Percentiles rank a stretch among this genome's conserved stretches.
Conservation (phyloP, 2,113 vertebrate species). For the Osmerus eperlanus region DNA sequence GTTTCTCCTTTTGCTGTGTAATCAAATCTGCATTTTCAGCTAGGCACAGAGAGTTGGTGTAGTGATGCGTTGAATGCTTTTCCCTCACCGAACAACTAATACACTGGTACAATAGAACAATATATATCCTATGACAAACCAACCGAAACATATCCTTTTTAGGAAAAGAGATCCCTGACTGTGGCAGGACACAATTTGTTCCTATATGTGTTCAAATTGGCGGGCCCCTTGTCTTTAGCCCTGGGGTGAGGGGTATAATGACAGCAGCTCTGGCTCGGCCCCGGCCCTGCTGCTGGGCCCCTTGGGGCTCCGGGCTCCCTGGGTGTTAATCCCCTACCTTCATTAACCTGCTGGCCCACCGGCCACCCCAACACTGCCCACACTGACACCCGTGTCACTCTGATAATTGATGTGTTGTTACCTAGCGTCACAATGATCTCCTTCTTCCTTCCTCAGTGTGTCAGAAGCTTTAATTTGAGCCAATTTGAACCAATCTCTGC, state of each 20-base stretch:
- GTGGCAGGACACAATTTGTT: conserved; percentile 43
- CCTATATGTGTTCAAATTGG: conserved; percentile 24
- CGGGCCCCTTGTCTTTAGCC: conserved; percentile 7
- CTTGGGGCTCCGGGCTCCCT: conserved; percentile 36
- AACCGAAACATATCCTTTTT: conserved; percentile 4
- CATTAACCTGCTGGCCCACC: conserved; percentile 69
- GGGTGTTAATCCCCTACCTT: conserved; percentile 71
- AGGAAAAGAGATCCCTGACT: conserved; percentile 6
- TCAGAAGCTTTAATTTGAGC: conserved; percentile 71
- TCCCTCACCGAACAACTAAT: too few species aligned
- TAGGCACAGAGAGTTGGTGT: background rate
- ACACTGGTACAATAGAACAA: background rate
- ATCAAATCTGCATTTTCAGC: conserved; percentile 18
- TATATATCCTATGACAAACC: background rate
- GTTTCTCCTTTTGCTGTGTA: conserved; percentile 37
- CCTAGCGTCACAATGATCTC: conserved; percentile 66
- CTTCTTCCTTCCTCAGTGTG: conserved; percentile 54
- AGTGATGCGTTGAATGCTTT: conserved; percentile 1
- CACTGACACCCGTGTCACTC: conserved; percentile 41
- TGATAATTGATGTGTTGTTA: conserved; percentile 67
- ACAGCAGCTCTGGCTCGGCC: conserved; percentile 39
- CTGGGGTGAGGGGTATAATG: conserved; percentile 60
- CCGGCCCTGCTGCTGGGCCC: conserved; percentile 48
- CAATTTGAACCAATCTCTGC: conserved; percentile 64
- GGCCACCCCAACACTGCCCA: conserved; percentile 35